Percentiles rank a stretch among this genome's conserved stretches.
phyloP scores from a whole-genome alignment of 35 echinoderm and acorn worm species.

The Apostichopus parvimensis region DNA sequence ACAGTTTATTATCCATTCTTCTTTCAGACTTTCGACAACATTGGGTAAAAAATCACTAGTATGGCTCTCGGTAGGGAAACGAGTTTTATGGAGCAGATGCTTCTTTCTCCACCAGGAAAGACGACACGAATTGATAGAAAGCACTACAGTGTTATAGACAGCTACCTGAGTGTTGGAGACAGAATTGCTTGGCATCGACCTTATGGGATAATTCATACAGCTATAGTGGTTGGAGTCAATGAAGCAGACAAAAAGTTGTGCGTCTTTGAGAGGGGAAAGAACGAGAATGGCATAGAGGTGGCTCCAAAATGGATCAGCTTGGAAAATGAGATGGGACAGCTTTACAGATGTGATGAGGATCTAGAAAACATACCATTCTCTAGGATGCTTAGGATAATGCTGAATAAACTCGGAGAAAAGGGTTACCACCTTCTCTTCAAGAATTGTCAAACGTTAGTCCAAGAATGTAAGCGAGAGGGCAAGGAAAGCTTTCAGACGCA shows the following conservation, averaged over 20 bases:
- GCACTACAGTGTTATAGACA: background rate
- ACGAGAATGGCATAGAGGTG: background rate
- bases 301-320: background rate
- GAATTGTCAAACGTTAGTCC: constrained; percentile 11
- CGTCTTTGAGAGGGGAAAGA: constrained; percentile 8
- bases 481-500: constrained; percentile 8
- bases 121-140: constrained; percentile 14
- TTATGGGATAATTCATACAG: background rate
- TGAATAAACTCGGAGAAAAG: constrained; percentile 6
- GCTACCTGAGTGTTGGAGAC: background rate
- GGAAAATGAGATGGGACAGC: background rate
- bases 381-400: background rate
- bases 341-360: constrained; percentile 9
- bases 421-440: background rate
- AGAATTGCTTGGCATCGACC: constrained; percentile 5
- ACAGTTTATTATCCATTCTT: too few species aligned
- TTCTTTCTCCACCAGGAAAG: background rate
- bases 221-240: background rate
- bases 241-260: background rate
- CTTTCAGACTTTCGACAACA: too few species aligned
- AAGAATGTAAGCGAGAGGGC: background rate
- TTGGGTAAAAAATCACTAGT: too few species aligned
- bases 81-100: background rate
- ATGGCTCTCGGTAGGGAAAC: background rate
- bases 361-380: background rate